A percentile compares a stretch with the other conserved stretches of the same genome.
Evolutionary conservation across 2,113 vertebrate genomes (phyloP).

Genomic region (Perca fluviatilis): DNA sequence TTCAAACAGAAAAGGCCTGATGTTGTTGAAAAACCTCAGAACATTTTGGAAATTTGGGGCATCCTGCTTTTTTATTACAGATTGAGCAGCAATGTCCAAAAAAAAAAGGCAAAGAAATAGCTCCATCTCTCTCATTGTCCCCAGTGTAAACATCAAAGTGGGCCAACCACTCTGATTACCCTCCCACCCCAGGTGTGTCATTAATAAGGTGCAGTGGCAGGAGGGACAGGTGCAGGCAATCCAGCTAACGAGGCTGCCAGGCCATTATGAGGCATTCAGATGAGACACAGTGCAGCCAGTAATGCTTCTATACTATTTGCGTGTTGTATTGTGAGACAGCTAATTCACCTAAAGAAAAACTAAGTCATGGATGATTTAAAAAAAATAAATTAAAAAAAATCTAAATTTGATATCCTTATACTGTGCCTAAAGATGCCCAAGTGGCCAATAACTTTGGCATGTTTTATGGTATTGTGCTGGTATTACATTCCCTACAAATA

Average conservation of each 20-base stretch:
- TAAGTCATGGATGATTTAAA: not conserved
- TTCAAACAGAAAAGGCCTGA: constrained; percentile 25
- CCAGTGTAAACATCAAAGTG: constrained; percentile 45
- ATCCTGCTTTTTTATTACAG: not conserved
- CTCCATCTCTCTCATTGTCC: accelerated
- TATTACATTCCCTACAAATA: not conserved
- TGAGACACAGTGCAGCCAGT: not conserved
- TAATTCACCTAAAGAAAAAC: not conserved
- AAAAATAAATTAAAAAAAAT: not conserved
- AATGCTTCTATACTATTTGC: not conserved
- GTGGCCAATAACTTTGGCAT: not conserved
- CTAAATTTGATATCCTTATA: not conserved
- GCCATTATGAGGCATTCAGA: not conserved
- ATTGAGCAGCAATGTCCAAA: constrained; percentile 17
- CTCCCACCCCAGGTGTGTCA: not conserved
- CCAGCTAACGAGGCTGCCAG: constrained; percentile 23
- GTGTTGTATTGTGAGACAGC: not conserved
- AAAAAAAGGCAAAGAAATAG: constrained; percentile 23
- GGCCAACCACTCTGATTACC: not conserved
- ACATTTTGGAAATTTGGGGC: not conserved
- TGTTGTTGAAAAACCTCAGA: not conserved
- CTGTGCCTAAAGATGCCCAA: not conserved
- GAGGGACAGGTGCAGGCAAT: constrained; percentile 61
- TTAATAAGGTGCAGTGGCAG: constrained; percentile 22
- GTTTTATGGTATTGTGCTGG: not conserved